Conservation (phyloP, 2,113 vertebrate genomes). For the Anthoscopus minutus region DNA sequence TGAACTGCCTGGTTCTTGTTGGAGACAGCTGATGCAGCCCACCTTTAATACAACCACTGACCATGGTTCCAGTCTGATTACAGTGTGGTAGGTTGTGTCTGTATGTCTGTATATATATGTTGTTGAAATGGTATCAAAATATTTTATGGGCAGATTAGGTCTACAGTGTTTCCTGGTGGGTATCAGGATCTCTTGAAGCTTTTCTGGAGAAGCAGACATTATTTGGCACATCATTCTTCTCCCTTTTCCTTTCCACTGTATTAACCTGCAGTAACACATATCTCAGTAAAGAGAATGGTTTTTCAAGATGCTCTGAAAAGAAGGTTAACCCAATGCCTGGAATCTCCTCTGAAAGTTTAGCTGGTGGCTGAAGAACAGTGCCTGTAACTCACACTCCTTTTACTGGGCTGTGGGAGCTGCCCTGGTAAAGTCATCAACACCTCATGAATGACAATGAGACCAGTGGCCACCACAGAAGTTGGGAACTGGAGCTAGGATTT, state of each 20-base stretch:
- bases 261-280: neutral
- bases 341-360: neutral
- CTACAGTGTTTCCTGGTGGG: neutral
- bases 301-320: neutral
- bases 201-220: neutral
- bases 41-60: neutral
- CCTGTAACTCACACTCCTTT: neutral
- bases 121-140: neutral
- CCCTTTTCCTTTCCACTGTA: neutral
- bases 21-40: neutral
- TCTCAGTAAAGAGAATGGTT: neutral
- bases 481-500: neutral
- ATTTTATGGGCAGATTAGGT: neutral
- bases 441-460: neutral
- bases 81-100: neutral
- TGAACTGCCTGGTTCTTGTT: neutral
- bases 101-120: neutral
- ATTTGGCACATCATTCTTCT: neutral
- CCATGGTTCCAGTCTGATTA: neutral
- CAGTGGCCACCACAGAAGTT: too few species aligned
- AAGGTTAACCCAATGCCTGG: neutral
- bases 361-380: neutral
- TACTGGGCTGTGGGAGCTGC: neutral
- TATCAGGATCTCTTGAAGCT: neutral
- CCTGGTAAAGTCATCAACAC: neutral